Base-by-base conservation (phyloP, 2,113 vertebrate genomes). In the Pimephales promelas region DNA sequence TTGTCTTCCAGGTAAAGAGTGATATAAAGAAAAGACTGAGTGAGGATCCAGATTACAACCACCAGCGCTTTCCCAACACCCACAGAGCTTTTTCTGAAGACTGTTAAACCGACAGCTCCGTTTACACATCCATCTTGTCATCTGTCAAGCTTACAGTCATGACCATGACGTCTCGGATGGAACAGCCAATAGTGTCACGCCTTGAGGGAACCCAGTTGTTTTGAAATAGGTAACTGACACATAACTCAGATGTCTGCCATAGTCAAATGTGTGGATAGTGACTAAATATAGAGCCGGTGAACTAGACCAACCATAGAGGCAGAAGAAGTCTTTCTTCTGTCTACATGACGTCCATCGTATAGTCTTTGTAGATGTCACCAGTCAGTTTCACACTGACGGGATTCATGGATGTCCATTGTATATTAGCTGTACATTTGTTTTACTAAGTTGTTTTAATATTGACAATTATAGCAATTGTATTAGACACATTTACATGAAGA, bases 1-100 rank as follows among this genome's bases (percentile, higher is more conserved):
- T 85, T 80, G 22, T 43, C 70, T 64, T 75, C 43, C 89, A 97
- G 96, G 94, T 96, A 22, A 95, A 93, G 86, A 93, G 88, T 10
- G 95, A 96, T 87, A 92, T 96, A 56, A 93, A 94, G 86, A 94
- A 94, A 88, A 90, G 93, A 62, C 92, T 96, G 54, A 93, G 88
- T 62, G 94, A 95, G 5, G 92, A 96, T 49, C 94, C 95, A 0
- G 93, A 95, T 83, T 96, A 94, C 89, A 95, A 82, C 61, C 90
- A 92, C 10, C 93, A 95, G 86, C 92, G 94, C 72, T 97, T 96
- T 88, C 96, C 96, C 45, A 96, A 95, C 78, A 91, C 95, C 43
- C 95, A 94, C 47, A 90, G 88, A 81, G 95, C 92, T 75, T 96
- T 97, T 87, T 93, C 93, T 28, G 94, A 95, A 0, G 93, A 95